Percentiles rank a stretch among this genome's conserved stretches.
Evolutionary conservation across 2,113 vertebrate genomes (phyloP).

Genomic region (Upupa epops): DNA sequence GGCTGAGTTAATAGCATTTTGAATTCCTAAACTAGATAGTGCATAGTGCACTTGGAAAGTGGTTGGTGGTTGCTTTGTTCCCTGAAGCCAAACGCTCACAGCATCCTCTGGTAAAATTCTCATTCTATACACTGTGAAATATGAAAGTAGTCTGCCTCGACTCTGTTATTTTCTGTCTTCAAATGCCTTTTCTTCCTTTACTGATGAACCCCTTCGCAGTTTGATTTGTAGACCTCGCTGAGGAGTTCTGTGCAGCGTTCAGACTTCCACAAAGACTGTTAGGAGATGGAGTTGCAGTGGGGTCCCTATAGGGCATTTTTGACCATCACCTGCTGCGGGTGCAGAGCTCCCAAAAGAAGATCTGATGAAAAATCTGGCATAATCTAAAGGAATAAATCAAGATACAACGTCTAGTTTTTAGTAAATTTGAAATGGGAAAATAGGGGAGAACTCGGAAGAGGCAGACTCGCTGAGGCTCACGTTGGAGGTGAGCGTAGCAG

Average conservation of each 20-base stretch:
- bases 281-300: not conserved
- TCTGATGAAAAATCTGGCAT: not conserved
- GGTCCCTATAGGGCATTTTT: not conserved
- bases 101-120: not conserved
- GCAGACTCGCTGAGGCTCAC: not conserved
- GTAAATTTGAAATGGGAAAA: not conserved
- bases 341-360: not conserved
- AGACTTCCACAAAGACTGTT: not conserved
- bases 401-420: not conserved
- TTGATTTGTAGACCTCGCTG: not conserved
- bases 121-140: not conserved
- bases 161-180: not conserved
- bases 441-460: not conserved
- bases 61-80: not conserved
- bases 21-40: not conserved
- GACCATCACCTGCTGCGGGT: not conserved
- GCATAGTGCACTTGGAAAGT: not conserved
- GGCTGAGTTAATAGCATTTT: not conserved
- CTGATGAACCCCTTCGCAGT: not conserved
- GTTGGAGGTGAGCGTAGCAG: conserved; percentile 24
- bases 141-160: not conserved
- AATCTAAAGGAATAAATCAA: not conserved
- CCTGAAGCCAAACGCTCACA: not conserved
- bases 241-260: not conserved
- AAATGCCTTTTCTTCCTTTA: not conserved